These are phyloP conservation scores for Pedionomus torquatus DNA, from an alignment of 2,113 vertebrate species.

Conservation along the genomic window DNA sequence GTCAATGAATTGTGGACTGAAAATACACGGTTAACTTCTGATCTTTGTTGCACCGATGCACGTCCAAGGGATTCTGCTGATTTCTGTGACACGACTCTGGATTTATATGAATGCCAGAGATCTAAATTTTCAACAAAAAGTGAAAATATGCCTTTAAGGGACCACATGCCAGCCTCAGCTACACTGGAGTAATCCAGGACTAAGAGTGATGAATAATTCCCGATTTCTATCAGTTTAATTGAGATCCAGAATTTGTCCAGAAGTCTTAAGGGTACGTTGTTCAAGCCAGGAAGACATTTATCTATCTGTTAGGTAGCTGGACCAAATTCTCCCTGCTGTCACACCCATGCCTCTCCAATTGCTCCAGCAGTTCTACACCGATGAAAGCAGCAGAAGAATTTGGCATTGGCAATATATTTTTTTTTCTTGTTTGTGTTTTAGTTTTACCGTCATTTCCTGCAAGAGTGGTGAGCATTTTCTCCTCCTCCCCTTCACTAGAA, in stretches of 20 bases:
- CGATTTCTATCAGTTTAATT: conserved; percentile 20
- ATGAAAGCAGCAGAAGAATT: conserved; percentile 22
- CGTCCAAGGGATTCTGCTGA: neutral
- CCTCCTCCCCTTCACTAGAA: conserved; percentile 6
- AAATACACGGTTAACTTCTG: neutral
- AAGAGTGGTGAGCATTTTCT: neutral
- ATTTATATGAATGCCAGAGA: neutral
- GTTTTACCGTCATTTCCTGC: neutral
- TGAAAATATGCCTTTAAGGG: conserved; percentile 7
- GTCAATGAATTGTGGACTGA: neutral
- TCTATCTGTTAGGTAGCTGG: neutral
- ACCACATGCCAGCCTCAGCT: neutral
- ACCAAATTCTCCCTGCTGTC: conserved; percentile 1
- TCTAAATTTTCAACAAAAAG: neutral
- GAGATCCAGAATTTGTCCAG: conserved; percentile 35
- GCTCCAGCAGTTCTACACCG: neutral
- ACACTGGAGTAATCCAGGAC: neutral
- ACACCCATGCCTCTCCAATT: neutral
- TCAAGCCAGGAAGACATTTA: neutral
- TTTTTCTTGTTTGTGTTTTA: neutral
- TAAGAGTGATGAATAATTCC: neutral
- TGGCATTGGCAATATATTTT: neutral
- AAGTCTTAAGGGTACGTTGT: neutral
- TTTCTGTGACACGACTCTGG: neutral
- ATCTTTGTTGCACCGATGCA: neutral